These are phyloP conservation scores for Epinotia nisella DNA, from an alignment of 2,888 invertebrate genomes.

Conservation along the genomic window DNA sequence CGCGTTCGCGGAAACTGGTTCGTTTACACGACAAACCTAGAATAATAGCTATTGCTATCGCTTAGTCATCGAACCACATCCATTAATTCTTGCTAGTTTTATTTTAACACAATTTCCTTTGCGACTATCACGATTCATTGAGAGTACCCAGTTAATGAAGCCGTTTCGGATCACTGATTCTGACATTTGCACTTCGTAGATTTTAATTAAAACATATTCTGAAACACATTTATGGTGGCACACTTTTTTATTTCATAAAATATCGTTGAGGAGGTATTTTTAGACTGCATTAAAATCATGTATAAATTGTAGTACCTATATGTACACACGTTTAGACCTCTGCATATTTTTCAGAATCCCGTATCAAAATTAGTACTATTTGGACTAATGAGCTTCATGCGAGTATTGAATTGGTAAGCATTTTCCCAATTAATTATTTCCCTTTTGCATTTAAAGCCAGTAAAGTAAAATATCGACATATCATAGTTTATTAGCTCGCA, in stretches of 20 bases:
- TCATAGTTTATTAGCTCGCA: too few relatives aligned
- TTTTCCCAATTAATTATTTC: not conserved
- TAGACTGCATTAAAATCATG: not conserved
- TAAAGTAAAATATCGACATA: not conserved
- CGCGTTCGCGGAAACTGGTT: conserved; percentile 64
- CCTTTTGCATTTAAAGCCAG: not conserved
- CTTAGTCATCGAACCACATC: conserved; percentile 28
- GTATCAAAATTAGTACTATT: conserved; percentile 4
- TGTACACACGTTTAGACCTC: not conserved
- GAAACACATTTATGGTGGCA: not conserved
- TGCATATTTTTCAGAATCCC: conserved; percentile 18
- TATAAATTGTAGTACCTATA: not conserved
- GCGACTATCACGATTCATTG: conserved; percentile 15
- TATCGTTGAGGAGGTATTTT: not conserved
- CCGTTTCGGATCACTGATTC: conserved; percentile 13
- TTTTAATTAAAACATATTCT: conserved; percentile 10
- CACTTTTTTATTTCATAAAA: not conserved
- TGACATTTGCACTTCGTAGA: conserved; percentile 3
- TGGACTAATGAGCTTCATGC: conserved; percentile 7
- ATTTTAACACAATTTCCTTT: conserved; percentile 24
- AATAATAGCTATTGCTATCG: conserved; percentile 33
- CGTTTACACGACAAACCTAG: conserved; percentile 51
- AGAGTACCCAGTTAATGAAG: conserved; percentile 8
- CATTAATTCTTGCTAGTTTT: conserved; percentile 23
- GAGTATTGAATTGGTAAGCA: conserved; percentile 29